Base-by-base conservation (phyloP, 2,888 invertebrate species). In the Gari tellinella region DNA sequence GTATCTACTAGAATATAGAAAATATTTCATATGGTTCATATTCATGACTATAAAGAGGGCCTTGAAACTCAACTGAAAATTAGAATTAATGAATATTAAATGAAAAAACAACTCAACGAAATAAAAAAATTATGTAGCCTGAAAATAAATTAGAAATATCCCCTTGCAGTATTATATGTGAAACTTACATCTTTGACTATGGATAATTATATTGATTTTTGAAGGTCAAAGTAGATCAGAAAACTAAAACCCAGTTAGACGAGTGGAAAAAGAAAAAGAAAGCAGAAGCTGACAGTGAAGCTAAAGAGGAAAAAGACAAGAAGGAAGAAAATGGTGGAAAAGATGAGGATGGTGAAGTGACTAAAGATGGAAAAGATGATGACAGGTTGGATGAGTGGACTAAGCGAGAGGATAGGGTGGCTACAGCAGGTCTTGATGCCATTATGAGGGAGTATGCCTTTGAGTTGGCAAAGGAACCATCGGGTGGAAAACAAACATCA, bases 171-270 rank as follows among this genome's bases (percentile, higher is more conserved):
- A n/a, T n/a, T n/a, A n/a, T n/a, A n/a, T n/a, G n/a, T n/a, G n/a
- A n/a, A n/a, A n/a, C n/a, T n/a, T n/a, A n/a, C n/a, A n/a, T n/a
- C n/a, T n/a, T n/a, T n/a, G n/a, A n/a, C n/a, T n/a, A n/a, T n/a
- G n/a, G n/a, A n/a, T n/a, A 31, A 7, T 31, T 31, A 12, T 23
- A 7, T 31, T 4, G 4, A 31, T 31, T 31, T 7, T 31, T 31
- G 31, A 4, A 31, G 92, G 93, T 93, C 31, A 97, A 97, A 93
- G 98, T 98, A 26, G 99, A 99, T 93, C 97, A 98, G 72, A 99
- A 99, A 94, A 98, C 98, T 88, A 97, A 97, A 94, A 95, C 96
- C 68, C 95, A 97, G 76, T 94, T 99, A 81, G 98, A 98, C 92
- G 96, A 97, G 79, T 99, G 97, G 92, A 97, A 97, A 94, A 75